Conservation (phyloP, 2,888 invertebrate genomes). For the Rhyacophila evoluta region DNA sequence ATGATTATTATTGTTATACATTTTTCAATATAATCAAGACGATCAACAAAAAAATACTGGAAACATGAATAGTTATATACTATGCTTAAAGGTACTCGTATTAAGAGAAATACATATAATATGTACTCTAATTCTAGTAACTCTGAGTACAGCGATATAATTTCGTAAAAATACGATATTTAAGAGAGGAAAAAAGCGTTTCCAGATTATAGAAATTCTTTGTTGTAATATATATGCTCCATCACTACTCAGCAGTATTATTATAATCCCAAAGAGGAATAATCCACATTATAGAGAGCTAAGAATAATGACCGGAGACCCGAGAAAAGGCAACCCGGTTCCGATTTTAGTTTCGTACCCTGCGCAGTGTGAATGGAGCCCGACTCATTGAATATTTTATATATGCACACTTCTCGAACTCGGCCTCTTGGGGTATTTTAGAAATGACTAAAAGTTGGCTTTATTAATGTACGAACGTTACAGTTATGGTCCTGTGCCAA, state of each 20-base stretch:
- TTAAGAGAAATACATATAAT: too few relatives aligned
- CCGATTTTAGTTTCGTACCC: background rate
- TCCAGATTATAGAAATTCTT: too few relatives aligned
- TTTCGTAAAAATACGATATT: too few relatives aligned
- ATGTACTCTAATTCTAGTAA: too few relatives aligned
- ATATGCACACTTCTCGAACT: background rate
- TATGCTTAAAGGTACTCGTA: too few relatives aligned
- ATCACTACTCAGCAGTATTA: background rate
- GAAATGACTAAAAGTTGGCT: background rate
- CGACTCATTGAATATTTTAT: conserved; percentile 15
- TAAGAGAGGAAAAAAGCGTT: too few relatives aligned
- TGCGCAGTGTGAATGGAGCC: background rate
- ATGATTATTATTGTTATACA: too few relatives aligned
- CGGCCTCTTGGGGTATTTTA: background rate
- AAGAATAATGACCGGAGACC: conserved; percentile 15
- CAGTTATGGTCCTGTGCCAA: background rate
- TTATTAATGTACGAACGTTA: background rate
- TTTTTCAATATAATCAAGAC: too few relatives aligned
- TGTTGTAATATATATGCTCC: too few relatives aligned
- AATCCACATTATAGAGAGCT: conserved; percentile 3
- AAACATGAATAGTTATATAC: too few relatives aligned
- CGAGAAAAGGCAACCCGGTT: background rate
- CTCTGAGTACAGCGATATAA: too few relatives aligned
- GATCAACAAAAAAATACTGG: too few relatives aligned
- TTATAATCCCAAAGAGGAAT: background rate